These are phyloP conservation scores for Chrysolina americana DNA, from an alignment of 2,888 invertebrate species.

Conservation along the genomic window DNA sequence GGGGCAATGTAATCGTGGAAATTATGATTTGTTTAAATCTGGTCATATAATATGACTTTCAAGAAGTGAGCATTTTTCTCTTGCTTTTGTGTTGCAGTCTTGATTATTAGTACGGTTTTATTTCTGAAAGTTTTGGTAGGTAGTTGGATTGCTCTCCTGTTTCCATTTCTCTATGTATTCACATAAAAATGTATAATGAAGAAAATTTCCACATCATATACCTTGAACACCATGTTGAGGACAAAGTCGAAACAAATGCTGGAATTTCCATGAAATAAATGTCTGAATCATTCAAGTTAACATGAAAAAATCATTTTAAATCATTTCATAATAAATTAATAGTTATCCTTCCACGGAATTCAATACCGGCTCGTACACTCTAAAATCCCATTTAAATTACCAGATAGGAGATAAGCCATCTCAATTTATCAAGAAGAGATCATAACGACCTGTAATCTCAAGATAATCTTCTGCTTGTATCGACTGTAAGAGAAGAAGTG, in stretches of 20 bases:
- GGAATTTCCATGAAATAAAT: neutral
- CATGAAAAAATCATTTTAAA: neutral
- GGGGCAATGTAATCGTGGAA: too few relatives aligned
- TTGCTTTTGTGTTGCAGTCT: too few relatives aligned
- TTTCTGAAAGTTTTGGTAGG: too few relatives aligned
- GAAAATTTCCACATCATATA: too few relatives aligned
- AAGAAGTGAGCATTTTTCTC: too few relatives aligned
- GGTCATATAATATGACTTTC: too few relatives aligned
- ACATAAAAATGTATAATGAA: too few relatives aligned
- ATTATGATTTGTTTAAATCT: too few relatives aligned
- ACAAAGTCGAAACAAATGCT: neutral
- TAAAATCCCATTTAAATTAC: conserved; percentile 8
- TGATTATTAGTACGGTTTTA: too few relatives aligned
- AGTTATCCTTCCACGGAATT: conserved; percentile 4
- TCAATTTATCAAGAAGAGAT: conserved; percentile 13
- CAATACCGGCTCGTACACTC: conserved; percentile 5
- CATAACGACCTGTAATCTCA: conserved; percentile 6
- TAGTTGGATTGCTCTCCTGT: too few relatives aligned
- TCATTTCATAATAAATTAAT: neutral
- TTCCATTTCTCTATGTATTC: too few relatives aligned
- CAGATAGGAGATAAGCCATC: conserved; percentile 6
- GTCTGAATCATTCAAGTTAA: neutral
- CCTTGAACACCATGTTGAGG: too few relatives aligned
- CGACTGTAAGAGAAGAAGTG: neutral
- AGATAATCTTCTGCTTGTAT: conserved; percentile 6